These are phyloP conservation scores for Peribatodes rhomboidaria DNA, from an alignment of 2,888 invertebrate species.

Conservation along the genomic window DNA sequence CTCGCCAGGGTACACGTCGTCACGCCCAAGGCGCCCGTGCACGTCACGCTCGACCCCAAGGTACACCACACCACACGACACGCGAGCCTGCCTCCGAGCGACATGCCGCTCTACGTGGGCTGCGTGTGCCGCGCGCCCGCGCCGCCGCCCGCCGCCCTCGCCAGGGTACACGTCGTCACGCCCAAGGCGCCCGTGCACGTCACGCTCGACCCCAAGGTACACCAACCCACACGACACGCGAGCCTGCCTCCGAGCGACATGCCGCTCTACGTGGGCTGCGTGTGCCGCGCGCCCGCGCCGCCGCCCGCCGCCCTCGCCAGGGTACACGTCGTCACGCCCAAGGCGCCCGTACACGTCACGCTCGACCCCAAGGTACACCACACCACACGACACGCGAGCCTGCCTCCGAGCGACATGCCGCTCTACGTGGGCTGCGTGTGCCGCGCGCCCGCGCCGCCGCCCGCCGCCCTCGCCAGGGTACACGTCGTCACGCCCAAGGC, in stretches of 20 bases:
- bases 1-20: constrained; percentile 73
- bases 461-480: constrained; percentile 66
- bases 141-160: constrained; percentile 62
- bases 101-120: constrained; percentile 87
- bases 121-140: constrained; percentile 63
- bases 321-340: constrained; percentile 89
- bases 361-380: constrained; percentile 86
- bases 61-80: no score
- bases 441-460: constrained; percentile 56
- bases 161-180: constrained; percentile 79
- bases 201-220: constrained; percentile 87
- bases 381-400: no score
- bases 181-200: constrained; percentile 97
- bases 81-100: constrained; percentile 92
- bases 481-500: constrained; percentile 92
- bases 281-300: constrained; percentile 60
- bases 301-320: constrained; percentile 65
- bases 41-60: constrained; percentile 91
- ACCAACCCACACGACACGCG: no score
- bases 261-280: constrained; percentile 69
- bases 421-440: constrained; percentile 59
- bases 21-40: constrained; percentile 96
- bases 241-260: constrained; percentile 94
- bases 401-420: constrained; percentile 93
- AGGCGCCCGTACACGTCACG: constrained; percentile 96